Percentiles rank a stretch among this genome's conserved stretches.
Evolutionary conservation across 2,797 vertebrate genomes (phyloP).

Genomic region (Sebastes oblongus): DNA sequence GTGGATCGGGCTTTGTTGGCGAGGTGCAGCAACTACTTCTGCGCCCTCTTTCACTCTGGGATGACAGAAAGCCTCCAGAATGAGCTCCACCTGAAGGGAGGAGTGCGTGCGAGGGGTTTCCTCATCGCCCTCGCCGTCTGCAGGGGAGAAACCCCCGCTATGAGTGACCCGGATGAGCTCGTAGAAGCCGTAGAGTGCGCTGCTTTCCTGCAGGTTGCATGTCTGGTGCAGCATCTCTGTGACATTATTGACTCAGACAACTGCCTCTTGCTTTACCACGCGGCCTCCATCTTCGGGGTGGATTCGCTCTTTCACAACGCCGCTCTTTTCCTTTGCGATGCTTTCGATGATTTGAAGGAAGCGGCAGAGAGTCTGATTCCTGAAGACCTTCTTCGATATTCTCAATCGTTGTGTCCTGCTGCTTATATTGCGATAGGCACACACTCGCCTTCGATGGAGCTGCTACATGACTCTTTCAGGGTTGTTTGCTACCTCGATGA

Average conservation of each 20-base stretch:
- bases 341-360: slow-evolving; percentile 81
- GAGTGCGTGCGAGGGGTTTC: slow-evolving; percentile 86
- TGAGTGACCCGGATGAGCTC: slow-evolving; percentile 85
- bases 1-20: slow-evolving; percentile 84
- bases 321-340: slow-evolving; percentile 89
- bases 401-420: slow-evolving; percentile 84
- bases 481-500: slow-evolving; percentile 92
- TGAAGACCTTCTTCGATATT: slow-evolving; percentile 83
- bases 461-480: slow-evolving; percentile 88
- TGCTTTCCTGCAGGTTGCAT: slow-evolving; percentile 90
- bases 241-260: slow-evolving; percentile 90
- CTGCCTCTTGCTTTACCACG: slow-evolving; percentile 89
- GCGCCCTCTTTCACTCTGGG: slow-evolving; percentile 92
- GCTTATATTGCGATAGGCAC: slow-evolving; percentile 89
- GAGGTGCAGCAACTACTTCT: slow-evolving; percentile 89
- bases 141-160: slow-evolving; percentile 82
- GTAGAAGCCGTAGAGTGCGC: slow-evolving; percentile 91
- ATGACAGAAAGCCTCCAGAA: slow-evolving; percentile 89
- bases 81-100: slow-evolving; percentile 85
- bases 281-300: slow-evolving; percentile 88
- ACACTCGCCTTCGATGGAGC: slow-evolving; percentile 88
- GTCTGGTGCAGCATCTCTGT: slow-evolving; percentile 84
- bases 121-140: slow-evolving; percentile 85
- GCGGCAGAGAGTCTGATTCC: slow-evolving; percentile 76
- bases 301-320: slow-evolving; percentile 82